Evolutionary conservation across 2,113 vertebrate genomes (phyloP).

Genomic region (Atrichornis clamosus): DNA sequence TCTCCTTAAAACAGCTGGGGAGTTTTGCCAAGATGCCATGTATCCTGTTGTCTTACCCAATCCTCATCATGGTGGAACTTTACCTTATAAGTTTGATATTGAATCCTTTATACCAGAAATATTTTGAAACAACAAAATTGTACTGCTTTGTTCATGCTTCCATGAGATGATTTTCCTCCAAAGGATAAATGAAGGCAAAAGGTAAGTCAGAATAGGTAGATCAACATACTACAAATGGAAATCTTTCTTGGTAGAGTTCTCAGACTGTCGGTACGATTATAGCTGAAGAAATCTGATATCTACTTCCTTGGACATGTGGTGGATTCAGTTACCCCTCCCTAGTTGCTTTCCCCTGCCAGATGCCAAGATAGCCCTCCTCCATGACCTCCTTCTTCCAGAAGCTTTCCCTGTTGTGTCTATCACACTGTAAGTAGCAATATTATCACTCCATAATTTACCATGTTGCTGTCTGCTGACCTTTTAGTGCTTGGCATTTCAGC

Average conservation of each 20-base stretch:
- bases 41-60: neutral
- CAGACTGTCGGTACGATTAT: neutral
- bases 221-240: neutral
- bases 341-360: neutral
- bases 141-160: neutral
- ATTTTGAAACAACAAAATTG: neutral
- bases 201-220: neutral
- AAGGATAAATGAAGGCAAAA: neutral
- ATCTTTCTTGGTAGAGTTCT: neutral
- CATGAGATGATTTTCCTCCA: neutral
- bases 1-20: neutral
- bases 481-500: neutral
- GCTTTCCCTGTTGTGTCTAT: neutral
- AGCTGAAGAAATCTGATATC: neutral
- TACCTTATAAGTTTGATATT: neutral
- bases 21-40: neutral
- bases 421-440: neutral
- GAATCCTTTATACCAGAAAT: neutral
- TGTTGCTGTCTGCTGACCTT: neutral
- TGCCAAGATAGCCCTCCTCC: neutral
- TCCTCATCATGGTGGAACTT: neutral
- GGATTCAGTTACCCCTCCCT: neutral
- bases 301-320: fast-evolving
- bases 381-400: neutral
- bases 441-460: neutral